Evolutionary conservation across 2,113 vertebrate genomes (phyloP).

Genomic region (Mohoua ochrocephala): DNA sequence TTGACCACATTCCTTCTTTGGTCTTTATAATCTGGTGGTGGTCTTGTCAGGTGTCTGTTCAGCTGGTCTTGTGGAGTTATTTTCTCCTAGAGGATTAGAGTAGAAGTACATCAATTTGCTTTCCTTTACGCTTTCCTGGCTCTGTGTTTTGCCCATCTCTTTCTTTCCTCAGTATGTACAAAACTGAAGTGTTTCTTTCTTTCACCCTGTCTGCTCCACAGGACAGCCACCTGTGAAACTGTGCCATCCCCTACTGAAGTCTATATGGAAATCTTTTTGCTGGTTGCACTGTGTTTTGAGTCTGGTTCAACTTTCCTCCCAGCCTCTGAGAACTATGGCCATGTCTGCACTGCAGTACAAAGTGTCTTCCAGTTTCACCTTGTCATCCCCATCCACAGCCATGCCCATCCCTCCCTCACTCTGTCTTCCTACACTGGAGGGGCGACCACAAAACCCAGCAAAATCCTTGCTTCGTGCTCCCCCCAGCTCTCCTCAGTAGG

Average conservation of each 20-base stretch:
- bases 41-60: conserved; percentile 88
- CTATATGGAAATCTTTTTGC: not conserved
- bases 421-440: not conserved
- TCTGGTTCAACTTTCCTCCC: not conserved
- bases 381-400: not conserved
- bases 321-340: not conserved
- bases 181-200: not conserved
- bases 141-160: not conserved
- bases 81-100: conserved; percentile 81
- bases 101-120: not conserved
- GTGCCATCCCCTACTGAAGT: not conserved
- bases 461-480: not conserved
- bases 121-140: not conserved
- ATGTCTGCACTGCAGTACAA: not conserved
- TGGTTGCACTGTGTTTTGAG: not conserved
- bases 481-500: not conserved
- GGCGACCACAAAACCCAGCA: not conserved
- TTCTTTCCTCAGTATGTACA: not conserved
- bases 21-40: conserved; percentile 94
- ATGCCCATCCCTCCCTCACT: not conserved
- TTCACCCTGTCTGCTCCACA: not conserved
- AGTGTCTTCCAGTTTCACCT: not conserved
- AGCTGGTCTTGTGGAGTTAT: conserved; percentile 84
- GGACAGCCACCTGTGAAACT: not conserved
- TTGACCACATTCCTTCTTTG: conserved; percentile 79